Percentiles rank a stretch among this genome's conserved stretches.
These are phyloP conservation scores for Melanophora roralis DNA, from an alignment of 2,888 invertebrate genomes.

Conservation along the genomic window DNA sequence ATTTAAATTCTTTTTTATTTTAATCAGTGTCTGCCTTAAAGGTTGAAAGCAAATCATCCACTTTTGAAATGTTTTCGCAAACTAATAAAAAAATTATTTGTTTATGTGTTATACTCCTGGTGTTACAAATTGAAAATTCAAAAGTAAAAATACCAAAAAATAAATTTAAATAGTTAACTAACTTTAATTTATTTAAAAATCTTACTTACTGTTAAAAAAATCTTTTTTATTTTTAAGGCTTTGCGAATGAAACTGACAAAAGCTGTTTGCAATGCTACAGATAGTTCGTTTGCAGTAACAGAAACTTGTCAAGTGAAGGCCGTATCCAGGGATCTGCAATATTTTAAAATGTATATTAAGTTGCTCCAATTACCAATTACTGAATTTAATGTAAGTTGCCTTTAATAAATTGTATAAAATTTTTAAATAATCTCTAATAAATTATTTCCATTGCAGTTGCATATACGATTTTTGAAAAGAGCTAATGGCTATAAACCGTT, in stretches of 20 bases:
- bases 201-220: no score
- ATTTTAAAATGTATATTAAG: neutral
- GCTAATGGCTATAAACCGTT: constrained; percentile 42
- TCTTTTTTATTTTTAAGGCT: no score
- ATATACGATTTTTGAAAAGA: neutral
- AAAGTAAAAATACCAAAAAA: no score
- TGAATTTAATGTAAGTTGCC: neutral
- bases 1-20: no score
- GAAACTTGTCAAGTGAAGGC: neutral
- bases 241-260: neutral
- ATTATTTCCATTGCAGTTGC: neutral
- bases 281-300: neutral
- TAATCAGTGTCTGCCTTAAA: no score
- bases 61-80: no score
- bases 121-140: no score
- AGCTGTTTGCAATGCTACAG: neutral
- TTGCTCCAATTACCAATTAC: neutral
- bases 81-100: no score
- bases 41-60: no score
- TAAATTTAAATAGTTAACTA: no score
- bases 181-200: no score
- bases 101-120: no score
- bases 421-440: neutral
- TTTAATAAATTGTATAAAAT: neutral
- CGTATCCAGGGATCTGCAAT: neutral